phyloP scores from a whole-genome alignment of 2,113 vertebrate genomes.

The Channa maculata region DNA sequence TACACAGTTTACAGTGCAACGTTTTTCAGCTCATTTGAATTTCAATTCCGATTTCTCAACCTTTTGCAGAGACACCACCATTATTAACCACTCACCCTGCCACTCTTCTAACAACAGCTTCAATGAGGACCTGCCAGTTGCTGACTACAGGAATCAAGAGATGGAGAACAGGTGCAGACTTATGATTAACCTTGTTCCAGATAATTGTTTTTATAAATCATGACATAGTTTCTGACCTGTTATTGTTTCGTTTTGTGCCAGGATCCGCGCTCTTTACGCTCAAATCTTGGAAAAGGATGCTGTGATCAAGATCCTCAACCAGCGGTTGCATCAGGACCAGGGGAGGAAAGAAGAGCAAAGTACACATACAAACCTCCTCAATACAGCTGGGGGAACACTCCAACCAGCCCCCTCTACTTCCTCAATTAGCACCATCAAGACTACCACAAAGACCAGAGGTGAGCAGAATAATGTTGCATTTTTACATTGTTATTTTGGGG shows the following conservation, averaged over 20 bases:
- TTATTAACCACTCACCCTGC: slow-evolving; percentile 96
- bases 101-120: slow-evolving; percentile 97
- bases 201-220: background rate
- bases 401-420: slow-evolving; percentile 92
- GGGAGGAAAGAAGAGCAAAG: slow-evolving; percentile 76
- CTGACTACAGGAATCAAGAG: slow-evolving; percentile 93
- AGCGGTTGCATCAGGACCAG: slow-evolving; percentile 91
- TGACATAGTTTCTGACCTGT: slow-evolving; percentile 1
- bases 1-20: background rate
- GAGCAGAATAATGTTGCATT: slow-evolving; percentile 30
- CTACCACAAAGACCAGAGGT: slow-evolving; percentile 73
- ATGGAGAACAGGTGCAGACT: slow-evolving; percentile 94
- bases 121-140: slow-evolving; percentile 91
- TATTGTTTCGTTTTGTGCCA: slow-evolving; percentile 48
- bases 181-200: background rate
- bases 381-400: slow-evolving; percentile 70
- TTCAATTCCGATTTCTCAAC: slow-evolving; percentile 13
- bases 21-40: slow-evolving; percentile 1
- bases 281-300: slow-evolving; percentile 98
- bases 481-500: slow-evolving; percentile 6
- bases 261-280: slow-evolving; percentile 93
- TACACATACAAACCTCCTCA: slow-evolving; percentile 49
- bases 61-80: slow-evolving; percentile 90
- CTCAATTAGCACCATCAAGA: slow-evolving; percentile 80
- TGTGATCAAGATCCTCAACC: slow-evolving; percentile 95